Evolutionary conservation across 2,888 invertebrate genomes (phyloP), one percentile per base, ranked within the genome.

Genomic region (Priocnemis perturbator): DNA sequence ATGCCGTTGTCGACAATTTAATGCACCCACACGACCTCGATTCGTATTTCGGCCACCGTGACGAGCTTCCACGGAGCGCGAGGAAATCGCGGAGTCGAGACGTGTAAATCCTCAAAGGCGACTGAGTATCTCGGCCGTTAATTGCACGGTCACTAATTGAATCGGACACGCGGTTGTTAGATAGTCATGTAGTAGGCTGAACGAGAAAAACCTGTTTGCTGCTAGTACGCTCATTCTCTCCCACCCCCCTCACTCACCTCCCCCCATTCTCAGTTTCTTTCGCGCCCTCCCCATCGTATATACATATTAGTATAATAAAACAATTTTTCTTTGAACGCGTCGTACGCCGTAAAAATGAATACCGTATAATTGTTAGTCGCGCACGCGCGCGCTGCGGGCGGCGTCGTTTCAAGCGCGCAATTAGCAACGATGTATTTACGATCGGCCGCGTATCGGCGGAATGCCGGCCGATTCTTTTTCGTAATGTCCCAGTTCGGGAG

Each of bases 141-240:
- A 77, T 77, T 75, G 68, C 57, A 71, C 64, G 57, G 14, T 52
- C 64, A 72, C 66, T 71, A 71, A 79, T 77, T 79, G 77, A 79
- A 79, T 77, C 69, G 67, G 70, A 79, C 79, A 69, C 64, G 64
- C 73, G 69, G 60, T 67, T 65, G 63, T 58, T 61, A 69, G 71
- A 71, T 69, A 69, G 62, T 65, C 17, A 15, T 19, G 60, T 26
- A 52, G 37, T 67, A 50, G 56, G 67, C 21, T 70, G 69, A 50
- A 67, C 62, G 73, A 69, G 77, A 67, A 75, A 79, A 79, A 79
- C 79, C 75, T 73, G 79, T 79, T 79, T 70, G 71, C 73, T 64
- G 71, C 63, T 78, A 71, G 69, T 61, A 55, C 7, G 11, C 44
- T 9, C 17, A 23, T 1, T 15, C 11, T 26, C 30, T 26, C 17